Evolutionary conservation across 2,888 invertebrate genomes (phyloP), one percentile per base, ranked within the genome.

Genomic region (Melieria crassipennis): DNA sequence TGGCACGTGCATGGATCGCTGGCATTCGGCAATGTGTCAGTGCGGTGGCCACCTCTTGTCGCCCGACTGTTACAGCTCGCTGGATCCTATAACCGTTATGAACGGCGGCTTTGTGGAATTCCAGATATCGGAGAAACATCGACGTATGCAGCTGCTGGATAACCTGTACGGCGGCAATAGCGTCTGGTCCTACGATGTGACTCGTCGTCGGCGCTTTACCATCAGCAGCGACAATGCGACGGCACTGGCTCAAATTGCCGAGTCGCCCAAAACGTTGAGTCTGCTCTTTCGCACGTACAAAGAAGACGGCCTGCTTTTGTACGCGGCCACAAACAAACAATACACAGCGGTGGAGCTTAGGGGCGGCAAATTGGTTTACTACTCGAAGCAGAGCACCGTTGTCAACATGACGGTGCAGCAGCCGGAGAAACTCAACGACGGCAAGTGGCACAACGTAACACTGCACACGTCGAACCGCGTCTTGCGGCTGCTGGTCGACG

Each of bases 391-490:
- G 78, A 92, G 93, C 68, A 90, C 91, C 7, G 87, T 92, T 0
- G 93, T 96, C 0, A 95, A 95, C 81, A 95, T 96, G 94, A 94
- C 93, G 1, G 91, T 92, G 73, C 84, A 89, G 2, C 89, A 90
- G 76, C 88, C 90, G 57, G 88, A 86, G 60, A 88, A 88, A 62
- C 87, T 96, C 1, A 89, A 92, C 10, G 95, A 97, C 87, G 96
- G 97, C 5, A 89, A 89, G 66, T 97, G 97, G 97, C 97, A 97
- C 84, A 95, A 94, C 82, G 88, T 97, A 5, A 94, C 94, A 0
- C 86, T 98, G 58, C 88, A 90, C 71, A 91, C 93, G 0, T 89
- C 91, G 57, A 91, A 91, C 46, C 89, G 94, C 73, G 92, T 91
- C 7, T 88, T 96, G 50, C 90, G 92, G 72, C 83, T 96, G 30